Evolutionary conservation across 2,888 invertebrate genomes (phyloP), one percentile per base, ranked within the genome.

Genomic region (Callosobruchus maculatus): DNA sequence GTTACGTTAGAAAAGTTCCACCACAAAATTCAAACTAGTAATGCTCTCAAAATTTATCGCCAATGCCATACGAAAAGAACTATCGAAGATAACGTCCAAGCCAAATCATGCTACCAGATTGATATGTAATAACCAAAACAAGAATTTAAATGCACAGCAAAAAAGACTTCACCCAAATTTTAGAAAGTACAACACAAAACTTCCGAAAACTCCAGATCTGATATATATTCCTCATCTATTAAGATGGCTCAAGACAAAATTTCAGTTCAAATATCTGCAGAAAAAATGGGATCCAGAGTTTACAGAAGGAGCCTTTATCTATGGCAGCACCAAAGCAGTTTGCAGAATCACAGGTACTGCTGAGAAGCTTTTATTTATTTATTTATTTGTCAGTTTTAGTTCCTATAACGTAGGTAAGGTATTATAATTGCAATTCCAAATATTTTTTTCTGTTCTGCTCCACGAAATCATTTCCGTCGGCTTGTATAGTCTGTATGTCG

Each of bases 241-340:
- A 20, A 81, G 86, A 78, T 87, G 87, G 87, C 71, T 87, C 26
- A 85, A 83, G 76, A 85, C 84, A 49, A 87, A 87, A 78, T 77
- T 86, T 7, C 83, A 83, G 72, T 83, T 87, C 70, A 86, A 85
- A 77, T 81, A 84, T 74, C 77, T 87, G 69, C 82, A 84, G 75
- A 83, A 81, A 73, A 80, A 81, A 9, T 87, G 86, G 86, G 87
- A 87, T 77, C 84, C 86, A 0, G 85, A 87, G 3, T 87, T 87
- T 76, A 82, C 84, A n/a, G 87, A 87, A 81, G 87, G 87, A 0
- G 86, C 85, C 5, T 87, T 87, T 74, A 87, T 87, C 74, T 87
- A 86, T 74, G 87, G 87, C 20, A 79, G 81, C 5, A 79, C 80
- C 20, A 78, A 81, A 68, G 87, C 87, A 0, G 82, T 87, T 20